Percentiles rank a stretch among this genome's conserved stretches.
These are phyloP conservation scores for Drosophila pseudoobscura DNA, from an alignment of 1,140 invertebrate species.

Conservation along the genomic window DNA sequence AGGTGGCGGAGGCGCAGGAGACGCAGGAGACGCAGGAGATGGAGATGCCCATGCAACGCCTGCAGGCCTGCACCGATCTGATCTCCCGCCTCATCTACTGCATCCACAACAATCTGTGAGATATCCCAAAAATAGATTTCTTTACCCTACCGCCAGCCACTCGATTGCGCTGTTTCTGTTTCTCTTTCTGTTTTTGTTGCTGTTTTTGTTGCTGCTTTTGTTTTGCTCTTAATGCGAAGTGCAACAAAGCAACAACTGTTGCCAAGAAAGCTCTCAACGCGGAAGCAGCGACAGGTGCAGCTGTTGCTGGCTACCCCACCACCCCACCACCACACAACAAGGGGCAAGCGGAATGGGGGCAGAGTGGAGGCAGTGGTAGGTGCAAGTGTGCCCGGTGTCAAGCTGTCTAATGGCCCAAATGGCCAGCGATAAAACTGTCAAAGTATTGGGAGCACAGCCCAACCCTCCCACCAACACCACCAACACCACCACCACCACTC, in stretches of 20 bases:
- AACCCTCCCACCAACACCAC: no score
- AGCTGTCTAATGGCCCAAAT: constrained; percentile 48
- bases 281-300: constrained; percentile 50
- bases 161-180: background rate
- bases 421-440: constrained; percentile 30
- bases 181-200: background rate
- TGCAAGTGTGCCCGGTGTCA: constrained; percentile 44
- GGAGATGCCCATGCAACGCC: constrained; percentile 84
- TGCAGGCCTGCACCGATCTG: constrained; percentile 74
- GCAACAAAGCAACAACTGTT: constrained; percentile 10
- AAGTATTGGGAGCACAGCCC: constrained; percentile 22
- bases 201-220: background rate
- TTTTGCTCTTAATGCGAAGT: background rate
- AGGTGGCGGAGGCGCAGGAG: constrained; percentile 85
- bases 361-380: background rate
- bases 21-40: constrained; percentile 79
- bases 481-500: background rate
- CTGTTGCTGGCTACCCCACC: constrained; percentile 25
- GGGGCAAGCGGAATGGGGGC: background rate
- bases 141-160: background rate
- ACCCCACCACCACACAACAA: background rate
- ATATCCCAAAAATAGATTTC: constrained; percentile 19
- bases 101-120: constrained; percentile 39
- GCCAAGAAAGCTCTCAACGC: constrained; percentile 26
- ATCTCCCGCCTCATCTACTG: constrained; percentile 61